These are phyloP conservation scores for Notothenia rossii DNA, from an alignment of 2,113 vertebrate genomes.

Conservation along the genomic window DNA sequence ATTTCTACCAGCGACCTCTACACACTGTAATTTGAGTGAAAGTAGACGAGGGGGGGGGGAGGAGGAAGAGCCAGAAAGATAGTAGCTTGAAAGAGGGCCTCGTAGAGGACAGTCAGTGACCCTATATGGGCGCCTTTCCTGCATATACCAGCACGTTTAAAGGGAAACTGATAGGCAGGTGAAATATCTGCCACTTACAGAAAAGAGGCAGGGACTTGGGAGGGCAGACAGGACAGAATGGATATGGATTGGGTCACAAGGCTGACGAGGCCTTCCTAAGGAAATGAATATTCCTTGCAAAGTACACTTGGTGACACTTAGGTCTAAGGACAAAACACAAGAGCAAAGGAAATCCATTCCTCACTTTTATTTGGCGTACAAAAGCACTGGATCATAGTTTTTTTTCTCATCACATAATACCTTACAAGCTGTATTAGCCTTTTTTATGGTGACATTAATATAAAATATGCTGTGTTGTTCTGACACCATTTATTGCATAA, in stretches of 20 bases:
- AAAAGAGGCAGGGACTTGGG: slow-evolving; percentile 79
- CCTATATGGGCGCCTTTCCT: slow-evolving; percentile 86
- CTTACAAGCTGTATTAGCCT: slow-evolving; percentile 21
- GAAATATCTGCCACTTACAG: slow-evolving; percentile 86
- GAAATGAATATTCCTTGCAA: slow-evolving; percentile 85
- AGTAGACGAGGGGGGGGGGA: slow-evolving; percentile 55
- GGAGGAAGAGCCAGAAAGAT: slow-evolving; percentile 66
- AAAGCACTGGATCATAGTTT: slow-evolving; percentile 42
- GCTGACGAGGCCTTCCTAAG: slow-evolving; percentile 84
- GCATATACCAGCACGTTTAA: slow-evolving; percentile 84
- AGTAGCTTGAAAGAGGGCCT: slow-evolving; percentile 74
- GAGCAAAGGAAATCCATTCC: slow-evolving; percentile 71
- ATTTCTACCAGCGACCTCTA: slow-evolving; percentile 70
- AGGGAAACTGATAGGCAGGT: slow-evolving; percentile 85
- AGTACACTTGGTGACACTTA: slow-evolving; percentile 81
- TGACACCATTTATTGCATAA: slow-evolving; percentile 19
- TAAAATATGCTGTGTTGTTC: slow-evolving; percentile 19
- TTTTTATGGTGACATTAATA: slow-evolving; percentile 45
- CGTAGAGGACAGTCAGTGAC: slow-evolving; percentile 82
- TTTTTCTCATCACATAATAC: slow-evolving; percentile 37
- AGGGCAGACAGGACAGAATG: slow-evolving; percentile 82
- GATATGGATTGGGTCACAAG: slow-evolving; percentile 86
- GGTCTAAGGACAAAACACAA: slow-evolving; percentile 75
- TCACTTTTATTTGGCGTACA: slow-evolving; percentile 63
- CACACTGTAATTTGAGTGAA: slow-evolving; percentile 78